Percentiles rank a stretch among this genome's conserved stretches.
phyloP scores from a whole-genome alignment of 2,888 invertebrate genomes.

The Erannis defoliaria region DNA sequence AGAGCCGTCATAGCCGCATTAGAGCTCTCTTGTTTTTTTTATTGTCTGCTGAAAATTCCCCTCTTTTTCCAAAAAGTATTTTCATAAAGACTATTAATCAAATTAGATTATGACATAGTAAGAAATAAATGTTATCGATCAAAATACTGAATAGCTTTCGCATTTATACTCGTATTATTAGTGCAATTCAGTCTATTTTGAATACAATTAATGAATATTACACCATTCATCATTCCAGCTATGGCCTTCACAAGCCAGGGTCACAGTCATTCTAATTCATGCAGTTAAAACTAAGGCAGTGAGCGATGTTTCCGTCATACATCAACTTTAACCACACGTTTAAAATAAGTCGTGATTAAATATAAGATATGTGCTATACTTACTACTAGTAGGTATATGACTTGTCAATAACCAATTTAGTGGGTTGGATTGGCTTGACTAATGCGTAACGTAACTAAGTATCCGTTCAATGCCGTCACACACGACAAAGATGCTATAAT shows the following conservation, averaged over 20 bases:
- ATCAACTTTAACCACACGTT: conserved; percentile 9
- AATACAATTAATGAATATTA: background rate
- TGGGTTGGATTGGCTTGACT: background rate
- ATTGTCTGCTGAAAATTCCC: too few relatives aligned
- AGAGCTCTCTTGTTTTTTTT: too few relatives aligned
- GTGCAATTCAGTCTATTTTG: conserved; percentile 1
- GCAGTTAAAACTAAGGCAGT: conserved; percentile 21
- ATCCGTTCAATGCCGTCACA: too few relatives aligned
- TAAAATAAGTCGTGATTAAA: conserved; percentile 26
- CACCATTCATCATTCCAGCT: conserved; percentile 26
- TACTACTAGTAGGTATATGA: background rate
- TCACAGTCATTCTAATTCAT: conserved; percentile 19
- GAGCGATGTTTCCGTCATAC: conserved; percentile 33
- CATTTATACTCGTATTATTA: background rate
- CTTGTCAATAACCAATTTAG: conserved; percentile 11
- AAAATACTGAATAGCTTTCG: background rate
- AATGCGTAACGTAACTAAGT: background rate
- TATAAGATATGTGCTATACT: background rate
- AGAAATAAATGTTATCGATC: too few relatives aligned
- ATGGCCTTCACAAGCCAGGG: conserved; percentile 23
- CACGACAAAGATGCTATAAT: too few relatives aligned
- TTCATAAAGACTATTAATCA: too few relatives aligned
- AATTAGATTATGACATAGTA: too few relatives aligned
- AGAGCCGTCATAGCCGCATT: too few relatives aligned
- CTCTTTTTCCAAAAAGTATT: too few relatives aligned